Evolutionary conservation across 2,113 vertebrate species (phyloP), one percentile per base, ranked within the genome.

Genomic region (Atlantisia rogersi): DNA sequence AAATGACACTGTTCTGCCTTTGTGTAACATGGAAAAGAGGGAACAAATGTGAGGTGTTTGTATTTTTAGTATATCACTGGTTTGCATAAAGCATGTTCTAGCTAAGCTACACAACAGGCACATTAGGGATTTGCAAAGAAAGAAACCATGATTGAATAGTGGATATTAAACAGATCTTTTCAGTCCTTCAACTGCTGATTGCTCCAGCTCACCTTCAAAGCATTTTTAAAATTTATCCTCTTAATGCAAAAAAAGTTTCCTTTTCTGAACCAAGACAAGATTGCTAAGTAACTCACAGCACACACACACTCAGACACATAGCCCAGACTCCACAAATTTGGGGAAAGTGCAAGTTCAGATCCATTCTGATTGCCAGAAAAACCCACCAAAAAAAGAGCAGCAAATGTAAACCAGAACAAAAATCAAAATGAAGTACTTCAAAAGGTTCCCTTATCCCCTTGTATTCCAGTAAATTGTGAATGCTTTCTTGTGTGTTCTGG

Each of bases 361-460:
- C 58, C 67, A 64, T 58, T 76, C 24, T 46, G 46, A 37, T 7
- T 85, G 35, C 40, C 82, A 88, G 63, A 88, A 73, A 88, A 32
- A 48, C 17, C 22, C 17, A 87, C 22, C 29, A 35, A 70, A 80
- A 84, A 86, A 52, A 82, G 64, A 90, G 40, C 50, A 93, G 76
- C 79, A 95, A 95, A 88, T 86, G 28, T 50, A 90, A 94, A 88
- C 6, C 92, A 96, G 94, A 93, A 68, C 60, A 93, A 91, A 79
- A 92, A 77, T 48, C 71, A 78, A 92, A 92, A 90, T 63, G 63
- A 93, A 94, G 75, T 86, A 63, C 44, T 69, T 82, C 37, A 92
- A 71, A 94, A 75, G 39, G 32, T 93, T 95, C 24, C 67, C 71
- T 82, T 88, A 64, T 59, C 44, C 89, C 5, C 2, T 67, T 77